phyloP scores from a whole-genome alignment of 2,797 vertebrate species.

The Neosalanx taihuensis region DNA sequence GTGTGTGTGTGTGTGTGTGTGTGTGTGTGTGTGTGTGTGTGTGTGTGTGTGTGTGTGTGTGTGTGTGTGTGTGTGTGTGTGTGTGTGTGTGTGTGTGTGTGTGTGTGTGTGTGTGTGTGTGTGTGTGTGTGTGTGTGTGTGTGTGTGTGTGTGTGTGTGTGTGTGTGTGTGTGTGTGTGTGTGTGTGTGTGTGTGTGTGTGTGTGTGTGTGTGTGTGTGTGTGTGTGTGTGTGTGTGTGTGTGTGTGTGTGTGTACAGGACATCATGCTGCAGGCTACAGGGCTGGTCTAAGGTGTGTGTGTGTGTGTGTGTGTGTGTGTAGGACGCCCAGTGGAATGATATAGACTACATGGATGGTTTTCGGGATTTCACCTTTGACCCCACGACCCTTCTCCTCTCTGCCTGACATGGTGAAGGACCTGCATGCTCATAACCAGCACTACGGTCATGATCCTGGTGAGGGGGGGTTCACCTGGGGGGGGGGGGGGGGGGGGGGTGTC shows the following conservation, averaged over 20 bases:
- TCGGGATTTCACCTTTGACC: conserved; percentile 81
- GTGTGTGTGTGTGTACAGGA: not conserved
- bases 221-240: no score
- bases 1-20: not conserved
- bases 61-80: not conserved
- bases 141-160: not conserved
- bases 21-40: not conserved
- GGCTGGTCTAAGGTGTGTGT: not conserved
- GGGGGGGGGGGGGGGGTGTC: no score
- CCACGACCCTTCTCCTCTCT: conserved; percentile 73
- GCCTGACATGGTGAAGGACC: conserved; percentile 80
- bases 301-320: not conserved
- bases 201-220: not conserved
- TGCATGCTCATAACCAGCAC: conserved; percentile 80
- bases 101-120: not conserved
- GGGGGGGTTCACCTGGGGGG: not conserved
- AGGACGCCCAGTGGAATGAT: conserved; percentile 92
- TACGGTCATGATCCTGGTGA: conserved; percentile 89
- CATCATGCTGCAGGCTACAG: no score
- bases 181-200: conserved; percentile 13
- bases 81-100: not conserved
- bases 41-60: not conserved
- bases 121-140: not conserved
- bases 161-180: not conserved
- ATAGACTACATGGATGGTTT: conserved; percentile 87